Evolutionary conservation across 1,140 invertebrate species (phyloP).

Genomic region (Drosophila pseudoananassae): DNA sequence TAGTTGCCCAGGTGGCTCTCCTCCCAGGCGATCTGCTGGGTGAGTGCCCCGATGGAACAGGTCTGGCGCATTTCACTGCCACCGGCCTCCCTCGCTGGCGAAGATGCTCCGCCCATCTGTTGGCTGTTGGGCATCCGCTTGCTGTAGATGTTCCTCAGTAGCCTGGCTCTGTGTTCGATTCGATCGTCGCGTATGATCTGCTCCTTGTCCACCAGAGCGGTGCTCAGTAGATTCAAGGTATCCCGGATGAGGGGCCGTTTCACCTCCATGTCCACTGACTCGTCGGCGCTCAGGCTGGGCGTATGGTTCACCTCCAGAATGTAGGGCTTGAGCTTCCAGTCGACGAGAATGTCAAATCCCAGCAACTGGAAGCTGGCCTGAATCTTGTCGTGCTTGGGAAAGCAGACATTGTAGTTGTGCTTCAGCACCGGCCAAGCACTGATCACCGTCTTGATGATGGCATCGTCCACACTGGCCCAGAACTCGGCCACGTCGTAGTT

Average conservation of each 20-base stretch:
- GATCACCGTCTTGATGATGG: constrained; percentile 95
- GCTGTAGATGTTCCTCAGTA: constrained; percentile 40
- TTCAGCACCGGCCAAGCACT: constrained; percentile 93
- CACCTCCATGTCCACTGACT: constrained; percentile 91
- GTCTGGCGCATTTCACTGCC: constrained; percentile 18
- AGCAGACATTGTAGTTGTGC: constrained; percentile 94
- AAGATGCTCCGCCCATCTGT: neutral
- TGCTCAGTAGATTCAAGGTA: constrained; percentile 92
- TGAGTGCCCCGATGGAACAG: constrained; percentile 82
- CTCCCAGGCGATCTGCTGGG: constrained; percentile 91
- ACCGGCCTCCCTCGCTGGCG: neutral
- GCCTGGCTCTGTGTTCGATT: constrained; percentile 26
- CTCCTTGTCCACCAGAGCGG: constrained; percentile 91
- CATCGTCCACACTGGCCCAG: constrained; percentile 93
- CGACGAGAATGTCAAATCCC: constrained; percentile 95
- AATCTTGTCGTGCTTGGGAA: constrained; percentile 92
- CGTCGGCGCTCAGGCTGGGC: constrained; percentile 94
- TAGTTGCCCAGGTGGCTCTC: constrained; percentile 91
- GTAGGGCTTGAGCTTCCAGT: constrained; percentile 92
- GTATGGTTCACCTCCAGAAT: constrained; percentile 96
- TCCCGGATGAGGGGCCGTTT: constrained; percentile 92
- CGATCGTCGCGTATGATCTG: constrained; percentile 90
- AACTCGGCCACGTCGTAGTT: constrained; percentile 90
- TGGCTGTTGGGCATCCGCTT: constrained; percentile 84
- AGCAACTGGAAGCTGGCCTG: constrained; percentile 95